These are phyloP conservation scores for Colius striatus DNA, from an alignment of 2,113 vertebrate genomes.

Conservation along the genomic window DNA sequence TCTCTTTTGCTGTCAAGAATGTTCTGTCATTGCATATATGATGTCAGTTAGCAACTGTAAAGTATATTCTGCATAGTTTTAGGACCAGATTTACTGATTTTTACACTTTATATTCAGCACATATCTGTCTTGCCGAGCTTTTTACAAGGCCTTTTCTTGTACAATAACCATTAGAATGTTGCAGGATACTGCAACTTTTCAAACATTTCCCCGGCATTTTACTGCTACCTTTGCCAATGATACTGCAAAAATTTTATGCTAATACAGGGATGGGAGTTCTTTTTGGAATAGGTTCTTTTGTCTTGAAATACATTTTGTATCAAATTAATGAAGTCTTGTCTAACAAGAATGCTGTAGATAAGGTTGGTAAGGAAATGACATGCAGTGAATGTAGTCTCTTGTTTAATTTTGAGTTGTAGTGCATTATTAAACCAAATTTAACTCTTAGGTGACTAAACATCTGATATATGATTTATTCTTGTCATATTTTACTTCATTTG, in stretches of 20 bases:
- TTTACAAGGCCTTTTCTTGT: not conserved
- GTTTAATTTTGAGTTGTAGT: not conserved
- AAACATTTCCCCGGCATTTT: not conserved
- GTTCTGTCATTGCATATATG: not conserved
- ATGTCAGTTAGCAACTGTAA: not conserved
- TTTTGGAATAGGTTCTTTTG: not conserved
- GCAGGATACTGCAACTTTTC: not conserved
- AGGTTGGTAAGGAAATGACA: not conserved
- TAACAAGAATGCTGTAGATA: not conserved
- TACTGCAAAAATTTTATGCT: not conserved
- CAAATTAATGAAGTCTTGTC: not conserved
- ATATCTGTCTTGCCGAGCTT: not conserved
- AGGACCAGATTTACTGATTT: not conserved
- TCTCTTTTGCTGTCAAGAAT: not conserved
- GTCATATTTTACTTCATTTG: not conserved
- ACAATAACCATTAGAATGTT: not conserved
- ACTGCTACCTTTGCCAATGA: not conserved
- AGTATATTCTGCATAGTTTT: not conserved
- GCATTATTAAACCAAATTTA: not conserved
- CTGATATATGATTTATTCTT: not conserved
- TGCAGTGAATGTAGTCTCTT: not conserved
- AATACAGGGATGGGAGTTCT: not conserved
- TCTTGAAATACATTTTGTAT: not conserved
- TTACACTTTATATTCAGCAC: not conserved
- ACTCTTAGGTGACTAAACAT: not conserved